Evolutionary conservation across 1,140 invertebrate species (phyloP).

Genomic region (Caenorhabditis briggsae): DNA sequence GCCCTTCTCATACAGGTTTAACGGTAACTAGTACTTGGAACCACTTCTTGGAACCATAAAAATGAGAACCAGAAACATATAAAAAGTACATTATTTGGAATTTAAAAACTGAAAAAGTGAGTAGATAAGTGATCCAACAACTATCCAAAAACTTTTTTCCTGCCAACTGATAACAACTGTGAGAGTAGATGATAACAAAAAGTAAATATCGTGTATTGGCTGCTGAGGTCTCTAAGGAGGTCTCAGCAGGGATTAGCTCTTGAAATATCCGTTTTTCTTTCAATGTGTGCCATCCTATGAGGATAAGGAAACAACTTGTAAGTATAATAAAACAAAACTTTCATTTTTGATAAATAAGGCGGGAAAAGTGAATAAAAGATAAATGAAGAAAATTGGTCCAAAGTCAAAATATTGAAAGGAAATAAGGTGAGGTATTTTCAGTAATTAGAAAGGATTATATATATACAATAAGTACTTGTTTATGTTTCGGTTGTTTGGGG

Average conservation of each 20-base stretch:
- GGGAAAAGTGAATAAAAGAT: constrained; percentile 27
- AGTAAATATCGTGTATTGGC: constrained; percentile 27
- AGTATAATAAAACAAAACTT: constrained; percentile 7
- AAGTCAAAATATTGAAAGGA: background rate
- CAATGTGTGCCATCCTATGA: background rate
- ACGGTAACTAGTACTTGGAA: too few relatives aligned
- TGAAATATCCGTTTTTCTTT: constrained; percentile 35
- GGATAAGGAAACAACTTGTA: background rate
- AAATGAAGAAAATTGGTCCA: constrained; percentile 2
- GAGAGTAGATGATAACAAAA: background rate
- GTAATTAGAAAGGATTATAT: background rate
- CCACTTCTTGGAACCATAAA: too few relatives aligned
- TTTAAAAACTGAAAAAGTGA: too few relatives aligned
- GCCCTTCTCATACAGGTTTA: too few relatives aligned
- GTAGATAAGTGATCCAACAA: too few relatives aligned
- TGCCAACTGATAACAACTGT: background rate
- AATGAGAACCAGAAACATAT: too few relatives aligned
- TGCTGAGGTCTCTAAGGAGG: background rate
- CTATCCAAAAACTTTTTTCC: too few relatives aligned
- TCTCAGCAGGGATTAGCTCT: constrained; percentile 30
- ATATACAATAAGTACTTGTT: constrained; percentile 35
- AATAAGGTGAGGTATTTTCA: constrained; percentile 14
- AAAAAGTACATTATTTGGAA: too few relatives aligned
- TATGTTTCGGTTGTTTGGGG: background rate
- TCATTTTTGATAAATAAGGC: background rate